Evolutionary conservation across 2,113 vertebrate genomes (phyloP).

Genomic region (Tamias sibiricus): DNA sequence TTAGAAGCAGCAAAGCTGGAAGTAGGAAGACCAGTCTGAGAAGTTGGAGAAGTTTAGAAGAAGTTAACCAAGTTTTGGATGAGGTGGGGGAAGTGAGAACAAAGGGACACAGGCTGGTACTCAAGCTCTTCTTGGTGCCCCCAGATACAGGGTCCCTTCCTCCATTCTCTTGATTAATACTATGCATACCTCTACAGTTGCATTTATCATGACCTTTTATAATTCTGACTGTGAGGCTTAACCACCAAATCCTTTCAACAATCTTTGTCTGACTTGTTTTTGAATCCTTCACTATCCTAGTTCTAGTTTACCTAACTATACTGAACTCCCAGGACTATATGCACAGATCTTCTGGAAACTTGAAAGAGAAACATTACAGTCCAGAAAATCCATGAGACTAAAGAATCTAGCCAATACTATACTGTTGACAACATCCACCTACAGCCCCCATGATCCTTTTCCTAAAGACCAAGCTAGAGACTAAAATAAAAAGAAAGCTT

Average conservation of each 20-base stretch:
- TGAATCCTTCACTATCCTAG: not conserved
- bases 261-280: not conserved
- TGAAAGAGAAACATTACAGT: not conserved
- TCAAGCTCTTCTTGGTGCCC: not conserved
- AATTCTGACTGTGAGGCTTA: not conserved
- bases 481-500: not conserved
- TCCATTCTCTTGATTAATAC: not conserved
- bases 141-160: not conserved
- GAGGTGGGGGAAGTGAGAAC: not conserved
- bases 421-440: not conserved
- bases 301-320: not conserved
- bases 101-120: not conserved
- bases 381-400: not conserved
- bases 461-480: slow-evolving; percentile 2
- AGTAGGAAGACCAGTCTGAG: not conserved
- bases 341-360: not conserved
- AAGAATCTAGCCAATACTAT: not conserved
- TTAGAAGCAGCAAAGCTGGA: not conserved
- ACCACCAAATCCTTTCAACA: not conserved
- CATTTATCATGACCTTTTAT: not conserved
- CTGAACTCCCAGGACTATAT: not conserved
- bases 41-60: not conserved
- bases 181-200: not conserved
- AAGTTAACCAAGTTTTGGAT: not conserved
- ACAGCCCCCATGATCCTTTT: not conserved